These are phyloP conservation scores for Scaeva pyrastri DNA, from an alignment of 2,888 invertebrate species.

Conservation along the genomic window DNA sequence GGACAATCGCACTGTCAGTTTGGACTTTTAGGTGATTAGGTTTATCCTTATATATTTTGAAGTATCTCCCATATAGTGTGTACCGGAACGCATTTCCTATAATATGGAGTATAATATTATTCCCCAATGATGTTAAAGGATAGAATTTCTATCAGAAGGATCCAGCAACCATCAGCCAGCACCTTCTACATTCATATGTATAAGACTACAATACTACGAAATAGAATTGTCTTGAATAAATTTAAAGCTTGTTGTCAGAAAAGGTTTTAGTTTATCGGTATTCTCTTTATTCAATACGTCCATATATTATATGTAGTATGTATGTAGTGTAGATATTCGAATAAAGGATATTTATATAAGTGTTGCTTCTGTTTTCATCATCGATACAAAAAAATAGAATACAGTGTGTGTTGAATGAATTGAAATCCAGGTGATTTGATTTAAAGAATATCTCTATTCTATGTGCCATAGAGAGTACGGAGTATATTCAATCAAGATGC, in stretches of 20 bases:
- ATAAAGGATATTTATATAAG: no score
- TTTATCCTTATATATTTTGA: conserved; percentile 29
- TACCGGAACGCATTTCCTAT: conserved; percentile 16
- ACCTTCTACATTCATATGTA: no score
- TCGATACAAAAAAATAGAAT: conserved; percentile 2
- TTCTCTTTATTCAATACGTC: neutral
- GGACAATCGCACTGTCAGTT: conserved; percentile 36
- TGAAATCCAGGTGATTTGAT: conserved; percentile 75
- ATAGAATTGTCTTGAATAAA: conserved; percentile 65
- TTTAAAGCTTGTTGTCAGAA: conserved; percentile 42
- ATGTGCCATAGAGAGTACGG: no score
- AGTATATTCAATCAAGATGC: conserved; percentile 72
- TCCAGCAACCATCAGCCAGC: neutral
- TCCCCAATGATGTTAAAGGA: neutral
- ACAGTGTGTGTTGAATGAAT: conserved; percentile 37
- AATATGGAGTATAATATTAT: conserved; percentile 6
- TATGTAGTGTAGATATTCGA: no score
- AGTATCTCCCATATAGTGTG: conserved; percentile 9
- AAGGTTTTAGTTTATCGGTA: neutral
- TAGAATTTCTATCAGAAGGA: conserved; percentile 21
- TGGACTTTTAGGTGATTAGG: conserved; percentile 71
- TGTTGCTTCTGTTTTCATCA: conserved; percentile 16
- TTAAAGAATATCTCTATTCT: conserved; percentile 50
- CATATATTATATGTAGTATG: neutral
- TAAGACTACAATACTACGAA: no score